Evolutionary conservation across 1,140 invertebrate genomes (phyloP).

Genomic region (Aphis craccivora): DNA sequence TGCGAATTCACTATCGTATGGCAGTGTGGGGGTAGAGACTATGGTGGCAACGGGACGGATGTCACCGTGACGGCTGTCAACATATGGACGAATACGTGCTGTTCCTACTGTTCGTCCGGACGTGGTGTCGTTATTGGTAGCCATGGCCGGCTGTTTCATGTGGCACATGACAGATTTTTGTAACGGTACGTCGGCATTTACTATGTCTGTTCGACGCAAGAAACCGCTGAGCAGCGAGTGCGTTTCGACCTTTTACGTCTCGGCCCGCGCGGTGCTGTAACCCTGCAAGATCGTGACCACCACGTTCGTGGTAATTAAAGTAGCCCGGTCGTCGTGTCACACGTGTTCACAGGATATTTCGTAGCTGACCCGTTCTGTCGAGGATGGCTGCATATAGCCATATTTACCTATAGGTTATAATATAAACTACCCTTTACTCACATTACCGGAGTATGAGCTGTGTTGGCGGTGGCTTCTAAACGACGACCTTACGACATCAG

Average conservation of each 20-base stretch:
- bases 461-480: not conserved
- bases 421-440: not conserved
- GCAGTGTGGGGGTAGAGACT: not conserved
- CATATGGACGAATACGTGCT: not conserved
- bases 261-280: not conserved
- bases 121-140: not conserved
- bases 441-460: not conserved
- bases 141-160: not conserved
- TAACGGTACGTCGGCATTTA: not conserved
- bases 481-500: not conserved
- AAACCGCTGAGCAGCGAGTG: not conserved
- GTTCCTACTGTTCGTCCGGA: not conserved
- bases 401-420: too few relatives aligned
- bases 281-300: not conserved
- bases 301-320: not conserved
- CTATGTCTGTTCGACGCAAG: not conserved
- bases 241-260: not conserved
- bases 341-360: not conserved
- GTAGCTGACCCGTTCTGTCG: not conserved
- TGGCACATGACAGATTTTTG: not conserved
- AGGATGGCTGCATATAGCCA: not conserved
- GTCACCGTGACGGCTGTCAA: not conserved
- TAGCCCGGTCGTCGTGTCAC: not conserved
- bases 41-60: too few relatives aligned
- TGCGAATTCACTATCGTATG: not conserved